Percentiles rank a stretch among this genome's conserved stretches.
Conservation (phyloP, 1,140 invertebrate species). For the Bactericera cockerelli region DNA sequence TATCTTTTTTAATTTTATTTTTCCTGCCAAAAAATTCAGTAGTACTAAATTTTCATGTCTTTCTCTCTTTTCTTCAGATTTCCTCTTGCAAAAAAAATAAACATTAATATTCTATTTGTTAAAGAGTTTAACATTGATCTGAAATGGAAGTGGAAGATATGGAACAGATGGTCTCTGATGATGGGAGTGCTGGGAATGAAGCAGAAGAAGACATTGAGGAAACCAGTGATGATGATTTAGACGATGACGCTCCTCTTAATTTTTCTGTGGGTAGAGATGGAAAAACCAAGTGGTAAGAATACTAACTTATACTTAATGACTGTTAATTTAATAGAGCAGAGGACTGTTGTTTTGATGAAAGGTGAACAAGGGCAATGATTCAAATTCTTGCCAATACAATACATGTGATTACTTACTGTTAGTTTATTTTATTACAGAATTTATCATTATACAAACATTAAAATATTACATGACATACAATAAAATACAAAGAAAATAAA, state of each 20-base stretch:
- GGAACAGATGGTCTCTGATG: too few relatives aligned
- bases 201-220: too few relatives aligned
- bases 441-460: neutral
- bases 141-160: too few relatives aligned
- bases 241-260: neutral
- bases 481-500: too few relatives aligned
- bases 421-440: neutral
- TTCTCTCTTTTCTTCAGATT: too few relatives aligned
- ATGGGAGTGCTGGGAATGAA: too few relatives aligned
- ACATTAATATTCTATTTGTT: too few relatives aligned
- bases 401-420: neutral
- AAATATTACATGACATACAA: neutral
- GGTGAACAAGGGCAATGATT: neutral
- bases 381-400: neutral
- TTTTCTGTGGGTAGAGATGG: neutral
- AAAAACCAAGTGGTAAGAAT: neutral
- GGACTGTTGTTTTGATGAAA: neutral
- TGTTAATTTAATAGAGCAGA: neutral
- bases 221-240: neutral
- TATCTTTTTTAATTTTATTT: too few relatives aligned
- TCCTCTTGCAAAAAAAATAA: too few relatives aligned
- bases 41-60: too few relatives aligned
- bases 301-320: neutral
- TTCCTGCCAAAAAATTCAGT: too few relatives aligned
- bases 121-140: too few relatives aligned